These are phyloP conservation scores for Pantelozetes paolii DNA, from an alignment of 2,888 invertebrate genomes.

Conservation along the genomic window DNA sequence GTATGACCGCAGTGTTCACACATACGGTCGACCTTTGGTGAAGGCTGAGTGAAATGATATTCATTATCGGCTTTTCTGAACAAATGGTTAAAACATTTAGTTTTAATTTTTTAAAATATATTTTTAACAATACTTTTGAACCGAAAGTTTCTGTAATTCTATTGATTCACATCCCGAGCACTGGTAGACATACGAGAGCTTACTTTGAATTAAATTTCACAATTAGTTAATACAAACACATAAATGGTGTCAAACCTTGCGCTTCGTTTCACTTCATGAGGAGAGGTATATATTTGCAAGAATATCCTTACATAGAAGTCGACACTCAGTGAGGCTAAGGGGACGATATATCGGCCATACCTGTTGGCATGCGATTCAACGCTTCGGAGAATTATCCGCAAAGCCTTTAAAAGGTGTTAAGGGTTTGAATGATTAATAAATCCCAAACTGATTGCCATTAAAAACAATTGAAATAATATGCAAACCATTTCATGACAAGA, in stretches of 20 bases:
- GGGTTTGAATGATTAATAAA: conserved; percentile 1
- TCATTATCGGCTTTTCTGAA: conserved; percentile 43
- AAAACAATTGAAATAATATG: conserved; percentile 6
- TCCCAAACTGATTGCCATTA: not conserved
- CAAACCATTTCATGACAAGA: conserved; percentile 89
- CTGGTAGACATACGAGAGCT: conserved; percentile 38
- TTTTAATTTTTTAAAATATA: not conserved
- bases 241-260: not conserved
- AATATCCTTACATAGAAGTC: conserved; percentile 96
- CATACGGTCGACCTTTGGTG: conserved; percentile 62
- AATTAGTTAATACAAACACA: not conserved
- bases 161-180: conserved; percentile 42
- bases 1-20: conserved; percentile 73
- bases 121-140: conserved; percentile 39
- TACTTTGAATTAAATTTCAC: conserved; percentile 34
- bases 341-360: conserved; percentile 86
- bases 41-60: conserved; percentile 63
- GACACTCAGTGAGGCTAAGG: conserved; percentile 81
- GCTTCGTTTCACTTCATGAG: conserved; percentile 68
- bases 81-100: not conserved
- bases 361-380: conserved; percentile 88
- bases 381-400: conserved; percentile 84
- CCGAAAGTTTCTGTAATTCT: conserved; percentile 33
- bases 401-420: conserved; percentile 60
- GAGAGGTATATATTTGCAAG: conserved; percentile 74